Base-by-base conservation (phyloP, 2,113 vertebrate species). In the Nycticorax nycticorax region DNA sequence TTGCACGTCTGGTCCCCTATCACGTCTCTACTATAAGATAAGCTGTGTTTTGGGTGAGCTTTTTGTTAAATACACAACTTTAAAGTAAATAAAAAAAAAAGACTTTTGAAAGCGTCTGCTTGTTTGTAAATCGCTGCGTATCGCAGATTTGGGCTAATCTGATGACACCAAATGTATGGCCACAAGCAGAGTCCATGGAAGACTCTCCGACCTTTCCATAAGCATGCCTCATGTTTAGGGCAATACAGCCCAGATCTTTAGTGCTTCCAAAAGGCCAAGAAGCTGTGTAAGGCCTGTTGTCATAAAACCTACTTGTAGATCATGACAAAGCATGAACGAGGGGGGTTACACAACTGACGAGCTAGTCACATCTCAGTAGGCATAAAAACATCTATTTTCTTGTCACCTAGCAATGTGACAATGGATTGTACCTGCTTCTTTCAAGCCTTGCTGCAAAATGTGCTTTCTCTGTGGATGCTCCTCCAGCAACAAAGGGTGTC, bases 311-410 rank as follows among this genome's bases (percentile, higher is more conserved):
- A 47, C 39, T 87, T 3, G 2, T 21, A 84, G 66, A 92, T 92
- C 47, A 60, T 22, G 52, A 88, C 37, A 94, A 83, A 81, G 64
- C 73, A 63, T 24, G 30, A 96, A 71, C 3, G 13, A 92, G 60
- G 1, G 3, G 3, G 52, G 39, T 96, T 95, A 82, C 35, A 37
- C 52, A 96, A 97, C 47, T 75, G 80, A 85, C 2, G 4, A 87
- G 56, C 73, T 63, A 78, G 73, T 93, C 86, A 92, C 39, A 75
- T 84, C 80, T 77, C 30, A 32, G 56, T 39, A 92, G 64, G 66
- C 84, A 87, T 63, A 81, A 92, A 92, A 84, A 45, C 84, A 95
- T 92, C 77, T 95, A 76, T 93, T 96, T 96, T 92, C 80, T 67
- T 81, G 83, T 95, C 86, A 93, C 83, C 80, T 69, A 87, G 76